Evolutionary conservation across 2,888 invertebrate species (phyloP).

Genomic region (Phortica okadai): DNA sequence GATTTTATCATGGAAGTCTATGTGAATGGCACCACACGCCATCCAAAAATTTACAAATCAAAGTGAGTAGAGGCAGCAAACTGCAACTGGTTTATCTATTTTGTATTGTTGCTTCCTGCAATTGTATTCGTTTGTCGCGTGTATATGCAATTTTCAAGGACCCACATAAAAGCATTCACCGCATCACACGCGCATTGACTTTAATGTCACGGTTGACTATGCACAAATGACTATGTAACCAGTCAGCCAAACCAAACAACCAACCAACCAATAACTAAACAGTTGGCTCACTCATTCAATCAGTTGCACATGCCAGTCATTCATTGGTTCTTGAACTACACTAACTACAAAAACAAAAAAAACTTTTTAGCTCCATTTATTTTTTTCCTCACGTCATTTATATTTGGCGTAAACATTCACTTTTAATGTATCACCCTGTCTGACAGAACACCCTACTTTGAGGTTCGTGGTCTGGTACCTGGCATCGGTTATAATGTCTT

Average conservation of each 20-base stretch:
- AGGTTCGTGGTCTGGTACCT: slow-evolving; percentile 82
- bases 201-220: background rate
- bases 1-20: slow-evolving; percentile 85
- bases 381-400: slow-evolving; percentile 46
- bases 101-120: background rate
- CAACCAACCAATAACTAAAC: slow-evolving; percentile 40
- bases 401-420: slow-evolving; percentile 44
- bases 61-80: slow-evolving; percentile 68
- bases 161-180: background rate
- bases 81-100: background rate
- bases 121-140: slow-evolving; percentile 17
- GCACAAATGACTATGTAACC: background rate
- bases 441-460: slow-evolving; percentile 80
- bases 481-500: slow-evolving; percentile 83
- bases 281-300: slow-evolving; percentile 27
- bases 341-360: slow-evolving; percentile 40
- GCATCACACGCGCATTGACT: slow-evolving; percentile 15
- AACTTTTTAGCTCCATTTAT: slow-evolving; percentile 34
- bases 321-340: slow-evolving; percentile 35
- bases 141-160: background rate
- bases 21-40: slow-evolving; percentile 76
- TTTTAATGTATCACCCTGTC: slow-evolving; percentile 58
- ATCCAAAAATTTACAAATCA: slow-evolving; percentile 76
- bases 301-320: slow-evolving; percentile 28
- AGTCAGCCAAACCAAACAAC: slow-evolving; percentile 55